Evolutionary conservation across 2,797 vertebrate genomes (phyloP), one percentile per base, ranked within the genome.

Genomic region (Premnoplex brunnescens): DNA sequence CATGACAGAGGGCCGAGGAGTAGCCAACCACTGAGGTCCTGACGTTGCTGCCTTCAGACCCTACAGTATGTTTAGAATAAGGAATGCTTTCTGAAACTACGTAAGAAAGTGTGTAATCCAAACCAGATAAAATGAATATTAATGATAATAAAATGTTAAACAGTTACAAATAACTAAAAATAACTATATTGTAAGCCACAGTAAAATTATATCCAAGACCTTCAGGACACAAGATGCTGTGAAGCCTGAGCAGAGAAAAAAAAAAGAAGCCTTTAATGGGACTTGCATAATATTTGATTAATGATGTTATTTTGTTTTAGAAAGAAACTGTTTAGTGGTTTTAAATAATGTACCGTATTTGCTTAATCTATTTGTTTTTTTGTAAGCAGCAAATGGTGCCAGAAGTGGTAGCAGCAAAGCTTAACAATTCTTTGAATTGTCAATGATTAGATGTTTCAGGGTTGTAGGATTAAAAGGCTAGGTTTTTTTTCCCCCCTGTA

Each of bases 401-500:
- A 91, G 89, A 89, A 89, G n/a, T 58, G 44, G 44, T 76, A 80
- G 52, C 39, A 74, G 37, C 63, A 79, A 73, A 73, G 43, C 41
- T 62, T 84, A 82, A 60, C 0, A 1, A 12, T 72, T 80, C 27
- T 76, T 85, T 66, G 48, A 76, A 85, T 27, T 62, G 64, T 80
- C 71, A 7, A 4, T 89, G 46, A 64, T 74, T 49, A 82, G 67
- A n/a, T 59, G 22, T 76, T 87, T 80, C 55, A 56, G 37, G 37
- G 52, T 14, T 85, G 46, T 21, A 75, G 39, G 36, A 75, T 49
- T 55, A 88, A 89, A 92, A 62, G 36, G 19, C 37, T 17, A 36
- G 0, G n/a, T n/a, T n/a, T 22, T 43, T 21, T 37, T 7, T 0
- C 0, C 0, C 6, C 26, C 9, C 4, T 6, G 1, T 63, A 6